Evolutionary conservation across 2,888 invertebrate genomes (phyloP).

Genomic region (Onthophagus sagittarius): DNA sequence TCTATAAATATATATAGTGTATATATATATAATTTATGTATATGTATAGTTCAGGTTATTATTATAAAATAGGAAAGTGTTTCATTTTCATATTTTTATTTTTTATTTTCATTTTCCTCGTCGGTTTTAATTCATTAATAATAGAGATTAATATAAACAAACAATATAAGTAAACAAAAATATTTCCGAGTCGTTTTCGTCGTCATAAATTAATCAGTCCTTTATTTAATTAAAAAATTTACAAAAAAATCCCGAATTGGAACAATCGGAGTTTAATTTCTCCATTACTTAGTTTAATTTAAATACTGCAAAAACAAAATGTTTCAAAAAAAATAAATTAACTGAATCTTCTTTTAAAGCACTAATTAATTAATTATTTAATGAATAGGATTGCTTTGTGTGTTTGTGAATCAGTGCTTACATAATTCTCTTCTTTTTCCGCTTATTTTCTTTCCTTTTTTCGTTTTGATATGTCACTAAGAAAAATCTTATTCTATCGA

Average conservation of each 20-base stretch:
- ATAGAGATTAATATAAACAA: not conserved
- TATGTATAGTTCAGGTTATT: not conserved
- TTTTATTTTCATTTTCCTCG: not conserved
- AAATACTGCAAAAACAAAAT: not conserved
- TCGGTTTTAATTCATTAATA: not conserved
- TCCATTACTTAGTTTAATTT: not conserved
- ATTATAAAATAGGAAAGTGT: not conserved
- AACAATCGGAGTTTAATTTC: not conserved
- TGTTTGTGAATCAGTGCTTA: not conserved
- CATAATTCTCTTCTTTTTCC: not conserved
- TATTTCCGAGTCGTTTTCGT: not conserved
- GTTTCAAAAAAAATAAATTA: not conserved
- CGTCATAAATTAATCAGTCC: not conserved
- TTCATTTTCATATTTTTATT: not conserved
- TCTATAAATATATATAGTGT: slow-evolving; percentile 38
- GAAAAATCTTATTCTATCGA: not conserved
- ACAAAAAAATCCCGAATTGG: not conserved
- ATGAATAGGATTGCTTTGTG: not conserved
- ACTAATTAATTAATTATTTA: no score
- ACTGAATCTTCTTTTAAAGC: not conserved
- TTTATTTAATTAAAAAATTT: not conserved
- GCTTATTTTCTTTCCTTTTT: no score
- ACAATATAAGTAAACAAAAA: no score
- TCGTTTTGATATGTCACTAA: not conserved
- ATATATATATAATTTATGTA: slow-evolving; percentile 11